Evolutionary conservation across 1,140 invertebrate species (phyloP), one percentile per base, ranked within the genome.

Genomic region (Plodia interpunctella): DNA sequence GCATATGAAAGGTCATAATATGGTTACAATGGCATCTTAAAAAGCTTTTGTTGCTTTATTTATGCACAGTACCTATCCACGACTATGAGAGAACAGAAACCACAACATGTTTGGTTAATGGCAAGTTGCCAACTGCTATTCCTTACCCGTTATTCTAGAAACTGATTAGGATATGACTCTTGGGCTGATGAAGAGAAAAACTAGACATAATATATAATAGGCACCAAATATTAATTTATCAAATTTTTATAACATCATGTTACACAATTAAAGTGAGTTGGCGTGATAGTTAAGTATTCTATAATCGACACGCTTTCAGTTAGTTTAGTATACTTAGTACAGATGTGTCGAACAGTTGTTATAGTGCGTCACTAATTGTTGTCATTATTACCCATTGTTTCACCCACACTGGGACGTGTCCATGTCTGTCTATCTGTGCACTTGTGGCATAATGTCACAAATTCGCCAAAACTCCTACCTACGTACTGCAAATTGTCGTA

Each of bases 361-460:
- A 54, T 63, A 76, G 68, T 63, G 51, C 55, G 68, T 70, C 62
- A 72, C 66, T 76, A 77, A 77, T 78, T 70, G 64, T 54, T 64
- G 61, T 18, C 44, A 70, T 66, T 59, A 67, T 60, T 55, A n/a
- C 35, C 70, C 60, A 74, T 78, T 78, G 71, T 55, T 65, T 74
- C 65, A 60, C 70, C 69, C 65, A 72, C 69, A 58, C 56, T 2
- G 49, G 32, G 20, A 57, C 30, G 20, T 51, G 18, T 51, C 5
- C 30, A 13, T 51, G 18, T 51, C 5, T 20, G 49, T 51, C 52
- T 66, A 60, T 62, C 25, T 55, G 52, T 54, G 58, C 68, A 64
- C 61, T 63, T 59, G 55, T 59, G 49, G 38, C 28, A 51, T 51
- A 59, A 52, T 70, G 38, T 44, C 51, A n/a, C 10, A 21, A 53